Percentiles rank a stretch among this genome's conserved stretches.
phyloP scores from a whole-genome alignment of 2,888 invertebrate genomes.

The Trichogramma evanescens region DNA sequence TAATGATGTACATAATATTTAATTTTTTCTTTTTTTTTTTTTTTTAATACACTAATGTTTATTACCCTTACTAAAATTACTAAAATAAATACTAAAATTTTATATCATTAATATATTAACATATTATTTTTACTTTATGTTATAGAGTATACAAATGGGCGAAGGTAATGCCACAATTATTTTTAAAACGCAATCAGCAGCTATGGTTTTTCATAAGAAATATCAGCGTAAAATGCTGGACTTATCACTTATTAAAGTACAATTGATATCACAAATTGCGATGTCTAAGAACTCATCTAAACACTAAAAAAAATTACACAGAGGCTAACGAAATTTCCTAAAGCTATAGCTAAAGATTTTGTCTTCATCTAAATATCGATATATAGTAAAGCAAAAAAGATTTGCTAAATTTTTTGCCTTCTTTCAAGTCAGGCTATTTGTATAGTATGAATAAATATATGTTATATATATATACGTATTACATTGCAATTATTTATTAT shows the following conservation, averaged over 20 bases:
- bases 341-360: neutral
- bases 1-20: conserved; percentile 1
- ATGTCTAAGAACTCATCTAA: conserved; percentile 10
- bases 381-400: neutral
- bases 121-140: conserved; percentile 25
- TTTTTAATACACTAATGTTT: conserved; percentile 2
- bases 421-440: too few relatives aligned
- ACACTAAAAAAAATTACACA: conserved; percentile 5
- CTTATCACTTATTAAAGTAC: conserved; percentile 51
- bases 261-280: conserved; percentile 38
- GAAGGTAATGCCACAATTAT: conserved; percentile 47
- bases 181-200: conserved; percentile 52
- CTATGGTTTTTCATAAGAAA: conserved; percentile 53
- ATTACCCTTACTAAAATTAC: neutral
- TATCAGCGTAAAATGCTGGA: conserved; percentile 54
- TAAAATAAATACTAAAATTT: neutral
- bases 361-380: neutral
- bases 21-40: conserved; percentile 3
- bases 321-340: conserved; percentile 3
- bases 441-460: too few relatives aligned
- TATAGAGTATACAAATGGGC: conserved; percentile 43
- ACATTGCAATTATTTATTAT: too few relatives aligned
- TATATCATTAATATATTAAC: neutral
- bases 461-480: too few relatives aligned
- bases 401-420: neutral